phyloP scores from a whole-genome alignment of 37 sponge, comb jelly and placozoan genomes.

The Axinella damicornis region DNA sequence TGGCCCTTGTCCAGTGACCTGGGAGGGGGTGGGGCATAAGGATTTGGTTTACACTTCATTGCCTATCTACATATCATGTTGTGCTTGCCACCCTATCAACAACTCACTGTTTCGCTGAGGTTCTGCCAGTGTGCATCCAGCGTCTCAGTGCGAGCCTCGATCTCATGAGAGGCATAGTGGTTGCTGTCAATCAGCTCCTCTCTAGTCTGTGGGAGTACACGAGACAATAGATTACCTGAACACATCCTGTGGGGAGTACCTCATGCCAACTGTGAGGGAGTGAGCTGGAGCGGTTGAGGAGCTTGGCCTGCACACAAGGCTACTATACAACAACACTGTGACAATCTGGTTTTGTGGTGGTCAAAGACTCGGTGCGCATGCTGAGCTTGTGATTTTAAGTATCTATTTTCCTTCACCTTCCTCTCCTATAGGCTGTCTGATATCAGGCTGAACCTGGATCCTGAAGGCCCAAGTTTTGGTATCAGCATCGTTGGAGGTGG shows the following conservation, averaged over 20 bases:
- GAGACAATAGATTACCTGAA: too few species aligned
- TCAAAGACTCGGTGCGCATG: too few species aligned
- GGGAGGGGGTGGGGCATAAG: neutral
- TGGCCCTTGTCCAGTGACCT: constrained; percentile 82
- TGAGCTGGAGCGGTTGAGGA: too few species aligned
- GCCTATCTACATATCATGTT: too few species aligned
- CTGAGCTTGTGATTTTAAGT: too few species aligned
- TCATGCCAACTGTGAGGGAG: too few species aligned
- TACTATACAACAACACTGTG: too few species aligned
- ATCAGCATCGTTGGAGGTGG: constrained; percentile 82
- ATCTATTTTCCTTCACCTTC: constrained; percentile 3
- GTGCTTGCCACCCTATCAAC: too few species aligned
- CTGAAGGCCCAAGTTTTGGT: constrained; percentile 63
- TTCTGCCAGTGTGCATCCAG: constrained; percentile 71
- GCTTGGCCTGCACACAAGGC: too few species aligned
- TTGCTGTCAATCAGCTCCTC: constrained; percentile 69
- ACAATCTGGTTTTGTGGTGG: too few species aligned
- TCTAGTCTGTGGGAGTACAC: constrained; percentile 65
- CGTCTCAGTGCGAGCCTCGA: constrained; percentile 73
- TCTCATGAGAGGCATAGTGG: constrained; percentile 90
- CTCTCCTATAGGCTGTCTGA: constrained; percentile 40
- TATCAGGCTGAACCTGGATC: constrained; percentile 33
- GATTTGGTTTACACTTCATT: neutral
- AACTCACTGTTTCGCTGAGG: constrained; percentile 69
- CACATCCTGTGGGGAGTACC: too few species aligned